A percentile compares a stretch with the other conserved stretches of the same genome.
These are phyloP conservation scores for Cottus gobio DNA, from an alignment of 2,113 vertebrate genomes.

Conservation along the genomic window DNA sequence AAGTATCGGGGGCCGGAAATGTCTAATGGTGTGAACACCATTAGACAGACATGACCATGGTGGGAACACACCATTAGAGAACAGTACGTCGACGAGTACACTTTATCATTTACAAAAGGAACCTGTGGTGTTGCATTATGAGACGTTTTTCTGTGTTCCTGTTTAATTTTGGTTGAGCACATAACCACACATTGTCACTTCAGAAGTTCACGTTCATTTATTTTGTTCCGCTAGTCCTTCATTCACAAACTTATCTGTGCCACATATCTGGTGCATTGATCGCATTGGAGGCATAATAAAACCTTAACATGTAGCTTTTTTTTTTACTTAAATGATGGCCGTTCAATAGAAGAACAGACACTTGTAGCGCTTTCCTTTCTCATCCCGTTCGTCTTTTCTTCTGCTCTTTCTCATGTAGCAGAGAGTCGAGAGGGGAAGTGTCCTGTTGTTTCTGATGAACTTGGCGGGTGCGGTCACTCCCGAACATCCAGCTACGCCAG, in stretches of 20 bases:
- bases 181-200: neutral
- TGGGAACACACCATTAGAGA: no score
- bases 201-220: neutral
- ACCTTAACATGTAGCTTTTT: neutral
- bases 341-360: neutral
- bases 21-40: no score
- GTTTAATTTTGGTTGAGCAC: neutral
- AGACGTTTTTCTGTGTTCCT: neutral
- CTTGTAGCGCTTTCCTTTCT: neutral
- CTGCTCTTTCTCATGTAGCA: conserved; percentile 62
- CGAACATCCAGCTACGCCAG: conserved; percentile 97
- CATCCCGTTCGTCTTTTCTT: neutral
- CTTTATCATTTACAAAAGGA: neutral
- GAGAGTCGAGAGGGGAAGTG: conserved; percentile 90
- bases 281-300: neutral
- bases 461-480: conserved; percentile 92
- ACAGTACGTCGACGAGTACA: neutral
- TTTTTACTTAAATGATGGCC: neutral
- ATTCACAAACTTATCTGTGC: neutral
- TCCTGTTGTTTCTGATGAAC: conserved; percentile 89
- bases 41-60: no score
- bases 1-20: neutral
- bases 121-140: neutral
- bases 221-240: neutral
- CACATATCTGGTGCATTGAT: neutral